phyloP scores from a whole-genome alignment of 1,140 invertebrate species.

The Trichomalopsis sarcophagae region DNA sequence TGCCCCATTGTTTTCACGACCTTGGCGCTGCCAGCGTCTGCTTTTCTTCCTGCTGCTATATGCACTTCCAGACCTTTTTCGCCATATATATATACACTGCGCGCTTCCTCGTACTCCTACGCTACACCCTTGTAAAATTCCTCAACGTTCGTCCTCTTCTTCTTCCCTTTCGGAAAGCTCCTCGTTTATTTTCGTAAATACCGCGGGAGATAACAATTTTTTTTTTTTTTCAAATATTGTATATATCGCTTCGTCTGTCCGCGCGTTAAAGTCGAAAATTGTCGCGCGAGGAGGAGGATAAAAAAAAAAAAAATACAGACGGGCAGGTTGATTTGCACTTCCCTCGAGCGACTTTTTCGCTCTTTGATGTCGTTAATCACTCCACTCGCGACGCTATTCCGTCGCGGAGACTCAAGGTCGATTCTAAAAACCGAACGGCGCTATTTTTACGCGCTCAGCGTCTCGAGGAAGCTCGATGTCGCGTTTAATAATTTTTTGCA shows the following conservation, averaged over 20 bases:
- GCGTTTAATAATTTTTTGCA: too few species aligned
- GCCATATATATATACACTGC: background rate
- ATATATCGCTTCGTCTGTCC: background rate
- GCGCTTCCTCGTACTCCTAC: background rate
- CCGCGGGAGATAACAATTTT: background rate
- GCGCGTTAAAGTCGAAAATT: background rate
- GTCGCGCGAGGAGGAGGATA: background rate
- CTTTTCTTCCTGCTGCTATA: background rate
- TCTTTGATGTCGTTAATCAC: background rate
- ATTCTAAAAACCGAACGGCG: background rate
- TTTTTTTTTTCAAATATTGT: background rate
- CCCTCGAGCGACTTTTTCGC: background rate
- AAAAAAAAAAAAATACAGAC: constrained; percentile 1
- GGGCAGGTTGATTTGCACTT: background rate
- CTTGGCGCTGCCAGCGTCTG: background rate
- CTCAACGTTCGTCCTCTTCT: background rate
- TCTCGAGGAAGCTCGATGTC: background rate
- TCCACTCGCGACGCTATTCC: background rate
- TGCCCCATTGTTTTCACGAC: background rate
- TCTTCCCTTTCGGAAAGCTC: background rate
- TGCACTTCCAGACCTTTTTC: background rate
- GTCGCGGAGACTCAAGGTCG: background rate
- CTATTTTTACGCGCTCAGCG: background rate
- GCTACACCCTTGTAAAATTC: background rate
- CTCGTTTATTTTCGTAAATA: constrained; percentile 6